Evolutionary conservation across 2,888 invertebrate genomes (phyloP).

Genomic region (Danaus chrysippus): DNA sequence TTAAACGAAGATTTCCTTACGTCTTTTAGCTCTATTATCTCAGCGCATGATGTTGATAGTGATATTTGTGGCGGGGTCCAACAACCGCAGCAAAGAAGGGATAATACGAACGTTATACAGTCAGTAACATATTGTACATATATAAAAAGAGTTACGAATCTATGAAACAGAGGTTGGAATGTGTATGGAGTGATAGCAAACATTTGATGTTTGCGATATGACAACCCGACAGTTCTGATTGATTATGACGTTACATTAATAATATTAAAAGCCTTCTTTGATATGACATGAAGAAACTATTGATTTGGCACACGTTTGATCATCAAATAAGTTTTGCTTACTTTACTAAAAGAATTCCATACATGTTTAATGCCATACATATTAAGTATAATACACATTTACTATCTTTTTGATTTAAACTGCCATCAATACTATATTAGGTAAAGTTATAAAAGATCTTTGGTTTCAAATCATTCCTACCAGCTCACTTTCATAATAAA

Average conservation of each 20-base stretch:
- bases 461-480: not conserved
- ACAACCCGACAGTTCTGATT: slow-evolving; percentile 7
- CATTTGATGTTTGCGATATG: slow-evolving; percentile 33
- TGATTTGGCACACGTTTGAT: not conserved
- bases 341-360: too few relatives aligned
- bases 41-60: slow-evolving; percentile 8
- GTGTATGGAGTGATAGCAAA: slow-evolving; percentile 42
- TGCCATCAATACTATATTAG: too few relatives aligned
- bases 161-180: slow-evolving; percentile 34
- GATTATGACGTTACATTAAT: slow-evolving; percentile 1
- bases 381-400: too few relatives aligned
- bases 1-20: not conserved
- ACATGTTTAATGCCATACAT: too few relatives aligned
- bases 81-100: slow-evolving; percentile 45
- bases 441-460: not conserved
- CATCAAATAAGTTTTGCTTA: not conserved
- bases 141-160: slow-evolving; percentile 41
- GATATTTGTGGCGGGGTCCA: slow-evolving; percentile 26
- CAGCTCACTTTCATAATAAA: not conserved
- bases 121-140: slow-evolving; percentile 39
- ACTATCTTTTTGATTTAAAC: too few relatives aligned
- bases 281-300: not conserved
- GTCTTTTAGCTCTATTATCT: not conserved
- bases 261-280: not conserved
- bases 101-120: slow-evolving; percentile 37